Conservation (phyloP, 2,113 vertebrate genomes). For the Callospermophilus lateralis region DNA sequence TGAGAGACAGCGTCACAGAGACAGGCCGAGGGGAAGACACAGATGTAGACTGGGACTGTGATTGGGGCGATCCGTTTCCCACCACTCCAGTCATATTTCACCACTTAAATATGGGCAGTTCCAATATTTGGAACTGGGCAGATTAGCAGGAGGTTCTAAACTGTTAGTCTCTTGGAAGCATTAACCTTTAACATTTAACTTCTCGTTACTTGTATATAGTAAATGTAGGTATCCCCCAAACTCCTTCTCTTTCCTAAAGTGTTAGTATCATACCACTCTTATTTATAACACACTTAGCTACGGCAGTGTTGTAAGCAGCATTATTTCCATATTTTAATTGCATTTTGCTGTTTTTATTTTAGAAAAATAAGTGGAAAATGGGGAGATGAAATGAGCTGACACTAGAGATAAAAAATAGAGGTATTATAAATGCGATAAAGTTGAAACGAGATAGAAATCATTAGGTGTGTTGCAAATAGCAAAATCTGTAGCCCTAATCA, state of each 20-base stretch:
- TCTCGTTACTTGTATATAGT: conserved; percentile 36
- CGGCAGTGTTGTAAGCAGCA: neutral
- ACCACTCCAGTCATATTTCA: too few species aligned
- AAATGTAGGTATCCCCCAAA: neutral
- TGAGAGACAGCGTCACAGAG: neutral
- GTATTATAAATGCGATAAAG: neutral
- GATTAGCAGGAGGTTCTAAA: conserved; percentile 8
- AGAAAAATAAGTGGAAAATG: conserved; percentile 50
- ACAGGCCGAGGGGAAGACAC: neutral
- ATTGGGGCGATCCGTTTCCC: neutral
- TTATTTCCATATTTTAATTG: conserved; percentile 67
- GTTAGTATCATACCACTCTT: neutral
- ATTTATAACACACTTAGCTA: neutral
- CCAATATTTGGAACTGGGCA: conserved; percentile 32
- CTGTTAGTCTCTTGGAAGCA: neutral
- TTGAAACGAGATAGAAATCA: conserved; percentile 17
- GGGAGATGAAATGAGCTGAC: conserved; percentile 24
- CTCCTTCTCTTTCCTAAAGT: neutral
- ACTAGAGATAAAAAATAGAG: conserved; percentile 52
- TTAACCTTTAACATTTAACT: neutral
- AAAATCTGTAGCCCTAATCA: neutral
- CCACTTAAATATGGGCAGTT: conserved; percentile 17
- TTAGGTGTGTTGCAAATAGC: neutral
- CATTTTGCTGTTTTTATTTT: conserved; percentile 39
- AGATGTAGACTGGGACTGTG: neutral